These are phyloP conservation scores for Holacanthella duospinosa DNA, from an alignment of 2,888 invertebrate species.

Conservation along the genomic window DNA sequence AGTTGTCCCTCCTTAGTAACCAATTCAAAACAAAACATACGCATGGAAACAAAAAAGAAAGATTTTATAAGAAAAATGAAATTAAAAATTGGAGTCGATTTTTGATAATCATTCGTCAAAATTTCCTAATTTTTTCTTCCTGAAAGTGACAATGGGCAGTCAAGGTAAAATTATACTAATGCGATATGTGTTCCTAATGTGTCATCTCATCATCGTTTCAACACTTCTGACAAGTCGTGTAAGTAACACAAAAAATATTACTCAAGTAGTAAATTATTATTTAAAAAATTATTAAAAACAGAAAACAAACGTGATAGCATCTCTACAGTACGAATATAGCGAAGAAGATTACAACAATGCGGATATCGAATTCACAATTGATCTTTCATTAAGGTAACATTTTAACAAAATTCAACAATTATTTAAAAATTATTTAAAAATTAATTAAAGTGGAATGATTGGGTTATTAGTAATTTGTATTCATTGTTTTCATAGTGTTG, in stretches of 20 bases:
- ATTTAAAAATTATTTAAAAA: too few species aligned
- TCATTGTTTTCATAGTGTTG: neutral
- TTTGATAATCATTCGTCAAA: neutral
- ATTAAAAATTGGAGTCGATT: neutral
- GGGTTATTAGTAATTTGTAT: neutral
- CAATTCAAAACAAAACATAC: neutral
- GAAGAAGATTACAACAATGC: neutral
- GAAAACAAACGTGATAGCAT: neutral
- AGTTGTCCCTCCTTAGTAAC: neutral
- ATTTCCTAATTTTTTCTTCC: neutral
- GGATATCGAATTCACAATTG: neutral
- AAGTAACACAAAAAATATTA: neutral
- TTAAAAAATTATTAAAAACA: neutral
- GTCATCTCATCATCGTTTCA: neutral
- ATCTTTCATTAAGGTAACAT: neutral
- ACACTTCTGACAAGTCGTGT: neutral
- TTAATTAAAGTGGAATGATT: too few species aligned
- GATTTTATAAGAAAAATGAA: neutral
- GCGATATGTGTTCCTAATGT: neutral
- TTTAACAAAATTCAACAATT: neutral
- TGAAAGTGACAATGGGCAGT: neutral
- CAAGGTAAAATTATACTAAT: neutral
- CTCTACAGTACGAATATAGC: neutral
- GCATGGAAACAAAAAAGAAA: neutral
- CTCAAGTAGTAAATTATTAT: neutral